Conservation (phyloP, 2,113 vertebrate genomes). For the Caranx ignobilis region DNA sequence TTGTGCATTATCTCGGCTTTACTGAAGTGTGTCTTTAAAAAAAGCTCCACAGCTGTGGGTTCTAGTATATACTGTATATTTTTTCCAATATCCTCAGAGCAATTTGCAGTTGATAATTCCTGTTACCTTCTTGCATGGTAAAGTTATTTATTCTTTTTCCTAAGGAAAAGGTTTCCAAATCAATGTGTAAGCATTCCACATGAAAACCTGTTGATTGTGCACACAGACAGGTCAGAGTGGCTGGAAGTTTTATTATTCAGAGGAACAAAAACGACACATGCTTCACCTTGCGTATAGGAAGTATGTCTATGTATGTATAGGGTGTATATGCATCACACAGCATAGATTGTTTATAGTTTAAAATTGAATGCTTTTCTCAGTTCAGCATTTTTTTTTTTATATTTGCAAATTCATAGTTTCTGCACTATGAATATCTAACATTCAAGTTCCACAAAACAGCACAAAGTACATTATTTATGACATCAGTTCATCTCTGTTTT, state of each 20-base stretch:
- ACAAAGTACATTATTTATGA: not conserved
- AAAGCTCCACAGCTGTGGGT: constrained; percentile 18
- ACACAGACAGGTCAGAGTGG: constrained; percentile 30
- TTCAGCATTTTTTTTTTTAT: constrained; percentile 34
- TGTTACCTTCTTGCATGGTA: constrained; percentile 83
- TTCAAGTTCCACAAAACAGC: constrained; percentile 10
- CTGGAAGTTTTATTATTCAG: constrained; percentile 41
- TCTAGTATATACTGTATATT: constrained; percentile 61
- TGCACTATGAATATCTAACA: constrained; percentile 13
- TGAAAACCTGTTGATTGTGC: constrained; percentile 65
- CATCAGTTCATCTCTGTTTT: constrained; percentile 12
- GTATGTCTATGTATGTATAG: not conserved
- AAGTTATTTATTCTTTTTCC: constrained; percentile 83
- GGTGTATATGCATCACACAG: constrained; percentile 42
- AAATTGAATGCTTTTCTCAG: constrained; percentile 52
- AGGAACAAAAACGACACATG: constrained; percentile 27
- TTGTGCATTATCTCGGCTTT: constrained; percentile 66
- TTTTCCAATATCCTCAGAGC: constrained; percentile 53
- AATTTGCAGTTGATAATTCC: constrained; percentile 60
- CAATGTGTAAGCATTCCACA: constrained; percentile 78
- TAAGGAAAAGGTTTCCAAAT: constrained; percentile 82
- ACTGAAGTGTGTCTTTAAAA: constrained; percentile 63
- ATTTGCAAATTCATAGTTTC: constrained; percentile 13
- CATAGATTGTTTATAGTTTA: constrained; percentile 51
- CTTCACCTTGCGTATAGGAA: constrained; percentile 43